Evolutionary conservation across 2,113 vertebrate genomes (phyloP).

Genomic region (Chaetorhynchus papuensis): DNA sequence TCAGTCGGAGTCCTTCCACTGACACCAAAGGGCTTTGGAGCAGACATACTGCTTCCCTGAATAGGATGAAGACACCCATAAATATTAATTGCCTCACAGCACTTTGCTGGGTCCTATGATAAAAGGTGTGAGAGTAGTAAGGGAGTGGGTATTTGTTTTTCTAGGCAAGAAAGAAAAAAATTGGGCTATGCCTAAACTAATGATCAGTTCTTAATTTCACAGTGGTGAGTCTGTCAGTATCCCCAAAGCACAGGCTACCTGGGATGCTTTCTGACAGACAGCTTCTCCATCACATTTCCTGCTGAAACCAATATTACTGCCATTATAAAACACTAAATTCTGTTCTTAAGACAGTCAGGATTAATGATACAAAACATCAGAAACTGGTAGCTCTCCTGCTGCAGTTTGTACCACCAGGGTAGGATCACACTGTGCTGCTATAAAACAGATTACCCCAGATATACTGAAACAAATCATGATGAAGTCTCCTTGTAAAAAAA

Average conservation of each 20-base stretch:
- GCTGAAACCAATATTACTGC: background rate
- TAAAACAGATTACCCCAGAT: background rate
- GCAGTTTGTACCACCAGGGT: background rate
- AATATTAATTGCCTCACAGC: background rate
- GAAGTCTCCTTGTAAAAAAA: background rate
- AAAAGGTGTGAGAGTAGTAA: background rate
- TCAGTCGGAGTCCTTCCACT: background rate
- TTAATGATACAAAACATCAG: background rate
- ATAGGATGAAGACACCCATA: background rate
- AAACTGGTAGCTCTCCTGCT: background rate
- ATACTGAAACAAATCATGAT: background rate
- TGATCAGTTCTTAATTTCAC: background rate
- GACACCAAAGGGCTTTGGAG: conserved; percentile 13
- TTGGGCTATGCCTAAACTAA: background rate
- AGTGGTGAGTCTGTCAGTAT: background rate
- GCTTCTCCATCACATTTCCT: background rate
- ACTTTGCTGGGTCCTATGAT: background rate
- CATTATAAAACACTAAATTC: background rate
- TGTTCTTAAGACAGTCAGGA: background rate
- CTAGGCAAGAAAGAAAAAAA: background rate
- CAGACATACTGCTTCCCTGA: background rate
- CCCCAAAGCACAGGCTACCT: background rate
- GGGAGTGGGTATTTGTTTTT: background rate
- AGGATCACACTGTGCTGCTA: background rate
- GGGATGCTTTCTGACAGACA: background rate